A percentile compares a stretch with the other conserved stretches of the same genome.
Evolutionary conservation across 2,797 vertebrate species (phyloP).

Genomic region (Pangasius larnaudii): DNA sequence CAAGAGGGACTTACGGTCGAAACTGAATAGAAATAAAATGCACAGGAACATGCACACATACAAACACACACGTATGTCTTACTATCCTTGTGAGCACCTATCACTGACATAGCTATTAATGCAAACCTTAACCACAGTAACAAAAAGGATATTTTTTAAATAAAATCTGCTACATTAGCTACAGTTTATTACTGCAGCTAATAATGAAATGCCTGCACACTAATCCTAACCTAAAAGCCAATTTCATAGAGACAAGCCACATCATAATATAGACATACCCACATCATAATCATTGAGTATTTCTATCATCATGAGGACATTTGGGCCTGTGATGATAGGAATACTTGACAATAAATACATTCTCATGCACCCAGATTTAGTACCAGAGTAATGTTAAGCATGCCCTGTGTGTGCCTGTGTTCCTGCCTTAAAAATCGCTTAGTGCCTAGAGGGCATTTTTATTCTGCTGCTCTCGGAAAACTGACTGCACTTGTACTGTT

Average conservation of each 20-base stretch:
- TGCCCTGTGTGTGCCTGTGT: not conserved
- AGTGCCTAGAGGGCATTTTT: conserved; percentile 1
- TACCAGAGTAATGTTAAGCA: conserved; percentile 3
- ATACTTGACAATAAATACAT: conserved; percentile 1
- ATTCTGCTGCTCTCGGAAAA: not conserved
- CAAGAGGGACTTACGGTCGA: conserved; percentile 38
- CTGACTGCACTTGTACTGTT: conserved; percentile 1
- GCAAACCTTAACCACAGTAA: no score
- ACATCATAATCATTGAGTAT: not conserved
- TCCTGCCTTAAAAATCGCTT: conserved; percentile 19
- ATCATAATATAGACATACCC: no score
- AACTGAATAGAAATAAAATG: conserved; percentile 43
- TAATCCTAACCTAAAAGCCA: not conserved
- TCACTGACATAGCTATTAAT: not conserved
- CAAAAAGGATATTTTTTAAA: not conserved
- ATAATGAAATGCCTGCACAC: conserved; percentile 7
- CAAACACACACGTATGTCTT: not conserved
- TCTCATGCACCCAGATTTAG: not conserved
- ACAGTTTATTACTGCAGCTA: not conserved
- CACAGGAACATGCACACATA: conserved; percentile 12
- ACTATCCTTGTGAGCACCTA: not conserved
- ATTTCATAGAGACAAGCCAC: not conserved
- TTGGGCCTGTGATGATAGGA: not conserved
- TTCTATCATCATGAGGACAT: not conserved
- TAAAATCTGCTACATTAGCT: no score